Evolutionary conservation across 2,888 invertebrate genomes (phyloP).

Genomic region (Mylabris sibirica): DNA sequence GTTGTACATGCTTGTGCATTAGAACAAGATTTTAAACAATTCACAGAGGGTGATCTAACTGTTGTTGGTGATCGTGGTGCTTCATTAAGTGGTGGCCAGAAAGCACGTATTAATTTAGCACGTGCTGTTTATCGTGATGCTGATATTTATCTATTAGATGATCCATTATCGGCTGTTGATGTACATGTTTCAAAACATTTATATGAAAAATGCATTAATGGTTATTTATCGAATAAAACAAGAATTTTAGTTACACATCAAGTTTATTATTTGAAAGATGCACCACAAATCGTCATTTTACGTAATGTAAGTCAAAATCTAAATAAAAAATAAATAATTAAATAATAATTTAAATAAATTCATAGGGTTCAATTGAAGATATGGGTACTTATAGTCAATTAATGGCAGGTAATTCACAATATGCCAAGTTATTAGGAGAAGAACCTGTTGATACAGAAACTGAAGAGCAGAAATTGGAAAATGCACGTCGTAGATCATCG

Average conservation of each 20-base stretch:
- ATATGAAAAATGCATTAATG: constrained; percentile 79
- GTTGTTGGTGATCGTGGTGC: constrained; percentile 83
- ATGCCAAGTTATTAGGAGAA: constrained; percentile 59
- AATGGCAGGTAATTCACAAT: constrained; percentile 58
- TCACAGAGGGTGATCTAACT: constrained; percentile 75
- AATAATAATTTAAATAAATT: not conserved
- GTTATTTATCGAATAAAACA: constrained; percentile 71
- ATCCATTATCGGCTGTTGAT: constrained; percentile 88
- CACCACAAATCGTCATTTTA: constrained; percentile 72
- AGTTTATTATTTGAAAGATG: constrained; percentile 78
- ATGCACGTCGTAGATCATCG: not conserved
- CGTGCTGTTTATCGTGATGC: constrained; percentile 75
- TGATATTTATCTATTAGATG: constrained; percentile 83
- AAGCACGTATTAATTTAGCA: constrained; percentile 76
- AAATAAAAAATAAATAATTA: not conserved
- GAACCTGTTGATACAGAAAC: constrained; percentile 36
- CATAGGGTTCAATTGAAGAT: constrained; percentile 59
- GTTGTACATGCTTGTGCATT: constrained; percentile 74
- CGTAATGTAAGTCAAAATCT: constrained; percentile 62
- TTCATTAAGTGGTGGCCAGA: constrained; percentile 82
- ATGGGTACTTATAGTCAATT: constrained; percentile 60
- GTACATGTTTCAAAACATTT: constrained; percentile 80
- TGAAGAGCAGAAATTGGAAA: not conserved
- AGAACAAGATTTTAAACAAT: constrained; percentile 76
- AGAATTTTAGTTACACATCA: constrained; percentile 86